Evolutionary conservation across 2,888 invertebrate genomes (phyloP).

Genomic region (Drosophila nigricruria): DNA sequence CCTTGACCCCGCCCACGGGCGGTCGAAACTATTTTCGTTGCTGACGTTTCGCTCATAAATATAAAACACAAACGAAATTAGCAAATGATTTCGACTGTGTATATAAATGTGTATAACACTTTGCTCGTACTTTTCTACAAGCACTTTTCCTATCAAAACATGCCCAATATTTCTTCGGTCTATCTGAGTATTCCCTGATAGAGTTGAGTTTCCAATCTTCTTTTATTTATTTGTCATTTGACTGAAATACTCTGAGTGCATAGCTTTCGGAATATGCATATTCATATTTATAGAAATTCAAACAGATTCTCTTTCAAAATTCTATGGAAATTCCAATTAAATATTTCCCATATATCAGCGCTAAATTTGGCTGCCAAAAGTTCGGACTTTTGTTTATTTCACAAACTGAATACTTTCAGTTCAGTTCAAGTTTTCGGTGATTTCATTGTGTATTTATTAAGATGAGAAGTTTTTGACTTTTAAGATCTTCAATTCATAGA

Average conservation of each 20-base stretch:
- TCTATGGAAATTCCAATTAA: conserved; percentile 38
- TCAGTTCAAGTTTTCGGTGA: neutral
- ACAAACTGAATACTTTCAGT: neutral
- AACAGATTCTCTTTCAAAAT: conserved; percentile 27
- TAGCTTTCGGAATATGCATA: conserved; percentile 8
- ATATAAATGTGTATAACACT: conserved; percentile 15
- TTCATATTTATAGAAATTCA: conserved; percentile 15
- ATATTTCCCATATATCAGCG: conserved; percentile 26
- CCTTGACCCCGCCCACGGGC: conserved; percentile 8
- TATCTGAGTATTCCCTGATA: neutral
- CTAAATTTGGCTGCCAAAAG: conserved; percentile 34
- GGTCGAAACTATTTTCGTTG: conserved; percentile 65
- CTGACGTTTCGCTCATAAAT: conserved; percentile 58
- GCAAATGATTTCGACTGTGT: conserved; percentile 21
- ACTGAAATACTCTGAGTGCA: conserved; percentile 27
- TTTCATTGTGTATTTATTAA: neutral
- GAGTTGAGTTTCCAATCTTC: neutral
- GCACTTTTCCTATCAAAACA: conserved; percentile 21
- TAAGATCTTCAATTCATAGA: neutral
- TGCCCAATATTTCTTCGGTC: neutral
- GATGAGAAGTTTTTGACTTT: neutral
- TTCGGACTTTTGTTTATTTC: conserved; percentile 25
- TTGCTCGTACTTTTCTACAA: conserved; percentile 23
- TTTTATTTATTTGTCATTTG: neutral
- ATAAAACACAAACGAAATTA: conserved; percentile 41